Conservation (phyloP, 1,140 invertebrate genomes). For the Metopolophium dirhodum region DNA sequence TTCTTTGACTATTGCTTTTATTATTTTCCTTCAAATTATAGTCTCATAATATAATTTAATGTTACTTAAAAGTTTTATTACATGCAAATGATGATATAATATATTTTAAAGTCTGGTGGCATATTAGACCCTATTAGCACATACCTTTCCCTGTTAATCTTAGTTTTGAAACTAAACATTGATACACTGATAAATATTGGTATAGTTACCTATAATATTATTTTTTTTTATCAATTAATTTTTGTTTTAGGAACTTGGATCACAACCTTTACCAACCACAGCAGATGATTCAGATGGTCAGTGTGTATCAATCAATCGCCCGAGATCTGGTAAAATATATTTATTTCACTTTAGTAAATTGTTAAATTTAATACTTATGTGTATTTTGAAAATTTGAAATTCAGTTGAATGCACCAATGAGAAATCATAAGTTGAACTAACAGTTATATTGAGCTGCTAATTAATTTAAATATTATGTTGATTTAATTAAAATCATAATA, state of each 20-base stretch:
- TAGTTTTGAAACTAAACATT: neutral
- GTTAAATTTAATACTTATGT: neutral
- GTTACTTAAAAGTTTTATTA: neutral
- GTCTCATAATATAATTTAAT: neutral
- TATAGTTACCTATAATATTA: neutral
- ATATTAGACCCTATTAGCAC: neutral
- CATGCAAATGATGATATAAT: neutral
- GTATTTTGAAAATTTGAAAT: neutral
- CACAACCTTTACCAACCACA: slow-evolving; percentile 69
- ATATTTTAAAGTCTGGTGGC: neutral
- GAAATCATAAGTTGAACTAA: neutral
- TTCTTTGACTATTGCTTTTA: neutral
- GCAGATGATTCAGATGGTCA: slow-evolving; percentile 64
- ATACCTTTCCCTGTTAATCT: neutral
- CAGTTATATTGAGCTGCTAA: neutral
- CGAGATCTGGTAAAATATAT: slow-evolving; percentile 58
- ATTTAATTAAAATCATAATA: neutral
- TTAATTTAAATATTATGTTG: neutral
- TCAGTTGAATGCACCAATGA: neutral
- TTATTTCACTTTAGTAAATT: neutral
- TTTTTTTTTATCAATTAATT: slow-evolving; percentile 18
- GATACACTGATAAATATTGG: neutral
- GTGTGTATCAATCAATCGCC: slow-evolving; percentile 53
- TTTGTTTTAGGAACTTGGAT: slow-evolving; percentile 69
- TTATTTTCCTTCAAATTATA: no score